Evolutionary conservation across 2,888 invertebrate genomes (phyloP), one percentile per base, ranked within the genome.

Genomic region (Catocala sponsa): DNA sequence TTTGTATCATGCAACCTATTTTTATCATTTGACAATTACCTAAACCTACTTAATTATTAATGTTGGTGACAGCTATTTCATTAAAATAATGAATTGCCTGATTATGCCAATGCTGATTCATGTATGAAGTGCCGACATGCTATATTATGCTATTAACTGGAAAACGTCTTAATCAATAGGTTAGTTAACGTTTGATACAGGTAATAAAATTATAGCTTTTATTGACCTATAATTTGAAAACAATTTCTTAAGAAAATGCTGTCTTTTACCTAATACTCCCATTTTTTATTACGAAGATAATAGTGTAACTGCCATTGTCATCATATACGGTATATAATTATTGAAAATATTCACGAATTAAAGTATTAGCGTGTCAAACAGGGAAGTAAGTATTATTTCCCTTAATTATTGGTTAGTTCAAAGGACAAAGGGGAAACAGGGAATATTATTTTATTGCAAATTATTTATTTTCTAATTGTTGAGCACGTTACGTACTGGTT

Each of bases 271-370:
- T 6, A 44, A 44, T 44, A 12, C n/a, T 12, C 5, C 4, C 15
- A 12, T 32, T 48, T 32, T 48, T 48, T n/a, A 0, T 38, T 38
- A 0, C 6, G 35, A 63, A 47, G 15, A 59, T 61, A 54, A 0
- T 66, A 25, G 41, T 49, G 5, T 52, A 75, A 70, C 49, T 44
- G 44, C 55, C 43, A 38, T 47, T 68, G 55, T 59, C 57, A 61
- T 12, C 46, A 32, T 6, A 44, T 50, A 41, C 55, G 59, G 61
- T 53, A 12, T 25, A 63, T 72, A 74, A 77, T 77, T 72, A 46
- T 48, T 53, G 59, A 13, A 55, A 74, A 68, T 72, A 54, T 63
- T 32, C 9, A 7, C 9, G n/a, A 38, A 56, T 56, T 49, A 38
- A 13, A 55, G 55, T 51, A 53, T 48, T 56, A 54, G 11, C 53